Conservation (phyloP, 2,113 vertebrate genomes). For the Rhinogobius similis region DNA sequence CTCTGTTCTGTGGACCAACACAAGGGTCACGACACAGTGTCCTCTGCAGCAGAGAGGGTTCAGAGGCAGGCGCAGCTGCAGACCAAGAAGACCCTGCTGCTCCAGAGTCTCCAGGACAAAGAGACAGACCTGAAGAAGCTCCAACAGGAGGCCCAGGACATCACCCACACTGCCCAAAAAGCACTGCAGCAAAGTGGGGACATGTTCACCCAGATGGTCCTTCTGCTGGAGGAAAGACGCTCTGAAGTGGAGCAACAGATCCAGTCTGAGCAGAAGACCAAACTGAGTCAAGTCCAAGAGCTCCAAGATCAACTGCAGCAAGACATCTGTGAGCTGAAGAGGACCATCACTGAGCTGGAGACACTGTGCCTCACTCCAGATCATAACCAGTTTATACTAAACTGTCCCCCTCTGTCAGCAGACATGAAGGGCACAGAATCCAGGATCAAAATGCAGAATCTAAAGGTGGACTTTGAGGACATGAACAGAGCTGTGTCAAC, state of each 20-base stretch:
- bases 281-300: neutral
- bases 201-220: neutral
- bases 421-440: neutral
- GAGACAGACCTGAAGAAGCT: neutral
- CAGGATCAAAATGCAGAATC: neutral
- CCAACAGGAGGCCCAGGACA: neutral
- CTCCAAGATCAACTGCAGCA: neutral
- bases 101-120: neutral
- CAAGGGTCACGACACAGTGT: neutral
- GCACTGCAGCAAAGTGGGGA: neutral
- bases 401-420: neutral
- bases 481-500: neutral
- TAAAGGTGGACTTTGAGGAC: neutral
- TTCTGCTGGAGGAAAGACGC: neutral
- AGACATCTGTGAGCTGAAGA: neutral
- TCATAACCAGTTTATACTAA: neutral
- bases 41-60: neutral
- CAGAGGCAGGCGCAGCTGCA: neutral
- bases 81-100: neutral
- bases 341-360: neutral
- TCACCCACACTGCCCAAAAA: neutral
- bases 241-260: slow-evolving; percentile 1
- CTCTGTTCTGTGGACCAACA: neutral
- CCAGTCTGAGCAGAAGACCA: neutral
- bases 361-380: neutral